Conservation (phyloP, 2,888 invertebrate species). For the Macrosiphum euphorbiae region DNA sequence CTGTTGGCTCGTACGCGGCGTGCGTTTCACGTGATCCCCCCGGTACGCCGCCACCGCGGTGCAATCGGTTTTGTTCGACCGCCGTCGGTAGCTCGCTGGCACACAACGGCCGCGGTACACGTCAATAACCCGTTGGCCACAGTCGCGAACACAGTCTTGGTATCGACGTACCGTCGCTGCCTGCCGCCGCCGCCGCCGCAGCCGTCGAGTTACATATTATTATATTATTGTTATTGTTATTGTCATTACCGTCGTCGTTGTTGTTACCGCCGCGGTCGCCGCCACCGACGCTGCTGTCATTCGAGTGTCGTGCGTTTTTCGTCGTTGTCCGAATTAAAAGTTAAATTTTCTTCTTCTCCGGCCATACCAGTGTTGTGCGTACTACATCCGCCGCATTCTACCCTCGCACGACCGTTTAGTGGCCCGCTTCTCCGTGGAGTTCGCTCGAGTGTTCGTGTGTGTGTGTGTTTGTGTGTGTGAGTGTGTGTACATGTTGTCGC, state of each 20-base stretch:
- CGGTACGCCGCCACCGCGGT: neutral
- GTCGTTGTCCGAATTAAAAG: neutral
- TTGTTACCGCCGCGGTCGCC: neutral
- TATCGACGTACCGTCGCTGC: slow-evolving; percentile 32
- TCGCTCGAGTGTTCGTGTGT: neutral
- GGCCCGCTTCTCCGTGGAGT: neutral
- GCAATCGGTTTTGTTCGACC: slow-evolving; percentile 38
- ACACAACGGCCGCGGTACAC: slow-evolving; percentile 35
- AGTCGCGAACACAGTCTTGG: slow-evolving; percentile 49
- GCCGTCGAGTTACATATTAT: slow-evolving; percentile 10
- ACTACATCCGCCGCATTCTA: neutral
- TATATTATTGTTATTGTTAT: neutral
- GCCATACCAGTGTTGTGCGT: neutral
- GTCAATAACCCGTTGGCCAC: slow-evolving; percentile 63
- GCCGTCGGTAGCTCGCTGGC: slow-evolving; percentile 34
- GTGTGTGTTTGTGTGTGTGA: neutral
- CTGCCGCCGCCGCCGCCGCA: slow-evolving; percentile 25
- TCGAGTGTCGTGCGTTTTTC: neutral
- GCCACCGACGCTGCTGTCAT: neutral
- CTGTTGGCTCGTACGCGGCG: slow-evolving; percentile 62
- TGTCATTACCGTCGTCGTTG: neutral
- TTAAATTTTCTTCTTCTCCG: neutral
- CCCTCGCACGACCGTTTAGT: neutral
- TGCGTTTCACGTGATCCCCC: slow-evolving; percentile 64
- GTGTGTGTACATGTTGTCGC: neutral